Evolutionary conservation across 2,888 invertebrate species (phyloP).

Genomic region (Tethea ocularis): DNA sequence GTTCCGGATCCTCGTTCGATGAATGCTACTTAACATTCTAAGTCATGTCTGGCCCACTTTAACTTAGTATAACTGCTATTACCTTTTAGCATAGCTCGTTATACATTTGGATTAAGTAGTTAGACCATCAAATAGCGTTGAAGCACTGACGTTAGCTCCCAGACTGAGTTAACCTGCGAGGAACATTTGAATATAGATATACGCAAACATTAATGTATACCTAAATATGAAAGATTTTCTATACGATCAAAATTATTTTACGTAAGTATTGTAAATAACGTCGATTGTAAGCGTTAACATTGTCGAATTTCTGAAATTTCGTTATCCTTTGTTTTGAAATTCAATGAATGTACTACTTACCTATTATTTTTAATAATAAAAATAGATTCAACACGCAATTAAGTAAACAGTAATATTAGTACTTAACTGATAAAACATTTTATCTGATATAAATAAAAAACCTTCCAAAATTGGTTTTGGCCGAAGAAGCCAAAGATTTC

Average conservation of each 20-base stretch:
- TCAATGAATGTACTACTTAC: no score
- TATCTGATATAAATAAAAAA: no score
- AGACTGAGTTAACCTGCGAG: background rate
- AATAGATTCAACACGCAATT: no score
- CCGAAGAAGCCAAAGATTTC: no score
- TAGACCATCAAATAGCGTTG: background rate
- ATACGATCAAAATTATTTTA: background rate
- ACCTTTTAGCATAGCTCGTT: background rate
- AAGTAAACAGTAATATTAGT: no score
- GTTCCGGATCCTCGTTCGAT: constrained; percentile 43
- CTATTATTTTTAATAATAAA: no score
- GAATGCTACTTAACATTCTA: constrained; percentile 64
- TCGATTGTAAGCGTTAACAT: no score
- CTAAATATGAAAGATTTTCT: background rate
- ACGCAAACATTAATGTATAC: background rate
- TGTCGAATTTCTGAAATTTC: no score
- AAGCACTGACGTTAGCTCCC: background rate
- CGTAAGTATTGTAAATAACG: background rate
- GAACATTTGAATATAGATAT: background rate
- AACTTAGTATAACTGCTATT: constrained; percentile 38
- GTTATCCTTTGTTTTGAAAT: no score
- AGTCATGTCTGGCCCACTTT: constrained; percentile 54
- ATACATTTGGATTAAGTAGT: background rate
- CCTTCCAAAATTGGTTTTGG: no score
- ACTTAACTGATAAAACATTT: no score